A percentile compares a stretch with the other conserved stretches of the same genome.
Evolutionary conservation across 2,797 vertebrate genomes (phyloP).

Genomic region (Semaprochilodus insignis): DNA sequence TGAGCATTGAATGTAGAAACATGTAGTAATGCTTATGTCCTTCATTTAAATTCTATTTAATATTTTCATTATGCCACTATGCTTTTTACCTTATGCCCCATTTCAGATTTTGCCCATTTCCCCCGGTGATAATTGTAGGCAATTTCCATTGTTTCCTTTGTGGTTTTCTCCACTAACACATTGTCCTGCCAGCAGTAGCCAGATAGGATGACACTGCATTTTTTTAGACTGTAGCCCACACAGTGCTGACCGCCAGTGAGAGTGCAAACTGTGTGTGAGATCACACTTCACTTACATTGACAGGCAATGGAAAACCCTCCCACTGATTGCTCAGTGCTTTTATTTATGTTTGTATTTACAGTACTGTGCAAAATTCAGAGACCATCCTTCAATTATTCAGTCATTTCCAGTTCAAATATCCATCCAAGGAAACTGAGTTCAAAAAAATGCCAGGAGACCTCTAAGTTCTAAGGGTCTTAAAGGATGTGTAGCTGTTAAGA

Average conservation of each 20-base stretch:
- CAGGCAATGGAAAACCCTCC: too few species aligned
- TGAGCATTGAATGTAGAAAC: conserved; percentile 12
- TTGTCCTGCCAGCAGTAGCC: background rate
- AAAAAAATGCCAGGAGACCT: too few species aligned
- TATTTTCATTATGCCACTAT: background rate
- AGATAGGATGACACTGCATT: conserved; percentile 10
- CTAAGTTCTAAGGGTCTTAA: too few species aligned
- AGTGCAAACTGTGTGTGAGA: background rate
- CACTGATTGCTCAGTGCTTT: too few species aligned
- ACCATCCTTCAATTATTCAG: too few species aligned
- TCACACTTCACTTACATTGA: too few species aligned
- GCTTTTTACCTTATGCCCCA: background rate
- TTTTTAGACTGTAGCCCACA: conserved; percentile 34
- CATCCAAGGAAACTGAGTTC: too few species aligned
- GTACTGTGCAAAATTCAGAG: too few species aligned
- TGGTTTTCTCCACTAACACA: background rate
- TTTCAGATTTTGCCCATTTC: conserved; percentile 10
- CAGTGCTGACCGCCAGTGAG: conserved; percentile 11
- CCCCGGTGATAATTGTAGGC: conserved; percentile 8
- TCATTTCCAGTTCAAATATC: too few species aligned
- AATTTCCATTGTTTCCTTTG: conserved; percentile 21
- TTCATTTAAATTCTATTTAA: conserved; percentile 14
- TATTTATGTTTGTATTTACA: too few species aligned
- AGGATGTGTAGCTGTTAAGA: too few species aligned
- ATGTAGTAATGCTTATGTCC: background rate